phyloP scores from a whole-genome alignment of 2,113 vertebrate species.

The Sceloporus tristichus region DNA sequence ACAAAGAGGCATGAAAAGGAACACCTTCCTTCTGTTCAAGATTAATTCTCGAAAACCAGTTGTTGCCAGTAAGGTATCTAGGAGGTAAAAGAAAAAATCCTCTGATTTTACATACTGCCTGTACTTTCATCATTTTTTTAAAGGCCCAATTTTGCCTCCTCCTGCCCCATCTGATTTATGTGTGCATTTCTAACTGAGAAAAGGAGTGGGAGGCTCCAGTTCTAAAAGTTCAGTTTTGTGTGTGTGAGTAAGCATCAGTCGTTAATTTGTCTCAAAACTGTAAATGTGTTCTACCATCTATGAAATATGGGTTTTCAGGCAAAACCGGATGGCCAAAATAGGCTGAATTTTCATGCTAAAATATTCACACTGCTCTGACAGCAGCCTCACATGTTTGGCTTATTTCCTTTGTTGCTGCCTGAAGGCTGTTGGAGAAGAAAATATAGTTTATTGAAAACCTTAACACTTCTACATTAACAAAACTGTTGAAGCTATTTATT shows the following conservation, averaged over 20 bases:
- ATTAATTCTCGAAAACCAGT: not conserved
- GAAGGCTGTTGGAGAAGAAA: not conserved
- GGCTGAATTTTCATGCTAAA: not conserved
- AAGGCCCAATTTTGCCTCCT: too few species aligned
- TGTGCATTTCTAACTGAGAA: not conserved
- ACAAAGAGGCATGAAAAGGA: not conserved
- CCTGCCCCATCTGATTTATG: not conserved
- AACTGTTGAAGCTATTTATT: rapidly evolving
- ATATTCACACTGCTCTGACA: constrained; percentile 24
- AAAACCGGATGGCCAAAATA: not conserved
- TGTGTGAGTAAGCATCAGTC: not conserved
- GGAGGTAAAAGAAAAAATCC: not conserved
- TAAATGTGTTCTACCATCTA: not conserved
- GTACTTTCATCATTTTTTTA: not conserved
- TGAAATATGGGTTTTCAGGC: rapidly evolving
- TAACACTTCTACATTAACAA: not conserved
- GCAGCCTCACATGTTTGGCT: constrained; percentile 25
- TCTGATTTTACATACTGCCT: not conserved
- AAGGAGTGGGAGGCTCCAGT: not conserved
- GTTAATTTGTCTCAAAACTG: not conserved
- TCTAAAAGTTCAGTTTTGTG: not conserved
- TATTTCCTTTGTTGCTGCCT: not conserved
- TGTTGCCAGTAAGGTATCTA: not conserved
- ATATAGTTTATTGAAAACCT: not conserved
- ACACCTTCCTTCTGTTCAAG: not conserved